Evolutionary conservation across 2,888 invertebrate species (phyloP), one percentile per base, ranked within the genome.

Genomic region (Serrognathus titanus): DNA sequence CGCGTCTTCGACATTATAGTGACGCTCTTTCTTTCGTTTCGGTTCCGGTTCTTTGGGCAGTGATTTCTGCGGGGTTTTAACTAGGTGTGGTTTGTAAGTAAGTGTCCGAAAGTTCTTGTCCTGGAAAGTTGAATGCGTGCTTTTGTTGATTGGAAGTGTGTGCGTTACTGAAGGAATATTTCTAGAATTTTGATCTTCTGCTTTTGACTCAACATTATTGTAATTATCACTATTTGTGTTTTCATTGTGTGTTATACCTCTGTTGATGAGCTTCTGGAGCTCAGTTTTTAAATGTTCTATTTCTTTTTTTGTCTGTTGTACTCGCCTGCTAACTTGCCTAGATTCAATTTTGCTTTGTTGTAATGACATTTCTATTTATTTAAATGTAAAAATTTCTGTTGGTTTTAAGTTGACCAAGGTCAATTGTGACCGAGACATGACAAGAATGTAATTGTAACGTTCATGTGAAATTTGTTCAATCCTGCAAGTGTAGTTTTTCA

Each of bases 1-100:
- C 1, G 83, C 79, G 62, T 80, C 78, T 51, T 80, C 78, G 1
- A 78, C 75, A 71, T 82, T 79, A 65, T 84, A 84, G 54, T 62
- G 57, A 11, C 62, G 50, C 16, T 69, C 63, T 64, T 66, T 73
- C 45, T 55, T 65, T 38, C 61, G 60, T 39, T 16, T 16, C 3
- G 54, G 47, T 47, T 60, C 55, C 45, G 63, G 59, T 12, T 35
- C 40, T 37, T 53, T 41, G 35, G 24, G 7, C 24, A 31, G 24
- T 31, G 24, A 31, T 31, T 31, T 31, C 24, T 31, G 24, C 24
- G 24, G 24, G 4, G 24, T 31, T 31, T 31, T 31, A 31, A 31
- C 24, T 31, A 31, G 7, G 6, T 31, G 24, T 31, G 24, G 24
- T 3, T 6, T 31, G 6, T 31, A 31, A 31, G 24, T 31, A 31